Percentiles rank a stretch among this genome's conserved stretches.
These are phyloP conservation scores for Siniperca knerii DNA, from an alignment of 2,113 vertebrate genomes.

Conservation along the genomic window DNA sequence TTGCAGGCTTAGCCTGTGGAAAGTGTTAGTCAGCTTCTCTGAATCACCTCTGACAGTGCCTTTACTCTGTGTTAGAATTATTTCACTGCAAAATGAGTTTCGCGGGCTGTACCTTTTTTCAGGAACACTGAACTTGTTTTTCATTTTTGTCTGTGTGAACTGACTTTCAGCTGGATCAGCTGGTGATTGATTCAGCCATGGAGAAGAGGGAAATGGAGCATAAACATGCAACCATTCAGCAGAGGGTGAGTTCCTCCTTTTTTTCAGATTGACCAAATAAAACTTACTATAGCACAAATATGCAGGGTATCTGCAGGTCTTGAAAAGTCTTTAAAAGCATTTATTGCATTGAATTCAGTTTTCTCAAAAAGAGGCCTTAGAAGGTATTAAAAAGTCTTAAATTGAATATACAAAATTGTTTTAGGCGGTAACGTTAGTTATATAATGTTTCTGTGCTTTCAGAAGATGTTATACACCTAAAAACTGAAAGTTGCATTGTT, in stretches of 20 bases:
- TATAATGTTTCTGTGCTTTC: neutral
- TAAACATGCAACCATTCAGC: conserved; percentile 95
- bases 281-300: neutral
- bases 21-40: neutral
- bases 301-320: neutral
- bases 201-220: conserved; percentile 99
- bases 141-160: conserved; percentile 3
- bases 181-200: conserved; percentile 97
- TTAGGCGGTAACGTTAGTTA: too few species aligned
- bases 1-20: neutral
- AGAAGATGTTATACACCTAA: neutral
- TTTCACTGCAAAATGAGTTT: neutral
- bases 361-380: neutral
- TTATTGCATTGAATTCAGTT: neutral
- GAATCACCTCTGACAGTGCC: neutral
- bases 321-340: neutral
- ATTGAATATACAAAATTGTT: neutral
- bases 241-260: conserved; percentile 86
- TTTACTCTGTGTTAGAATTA: neutral
- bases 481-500: neutral
- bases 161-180: conserved; percentile 91
- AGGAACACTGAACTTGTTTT: neutral
- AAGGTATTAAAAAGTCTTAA: neutral
- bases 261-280: neutral
- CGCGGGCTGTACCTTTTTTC: neutral